phyloP scores from a whole-genome alignment of 2,113 vertebrate species.

The Dolichotis patagonum region DNA sequence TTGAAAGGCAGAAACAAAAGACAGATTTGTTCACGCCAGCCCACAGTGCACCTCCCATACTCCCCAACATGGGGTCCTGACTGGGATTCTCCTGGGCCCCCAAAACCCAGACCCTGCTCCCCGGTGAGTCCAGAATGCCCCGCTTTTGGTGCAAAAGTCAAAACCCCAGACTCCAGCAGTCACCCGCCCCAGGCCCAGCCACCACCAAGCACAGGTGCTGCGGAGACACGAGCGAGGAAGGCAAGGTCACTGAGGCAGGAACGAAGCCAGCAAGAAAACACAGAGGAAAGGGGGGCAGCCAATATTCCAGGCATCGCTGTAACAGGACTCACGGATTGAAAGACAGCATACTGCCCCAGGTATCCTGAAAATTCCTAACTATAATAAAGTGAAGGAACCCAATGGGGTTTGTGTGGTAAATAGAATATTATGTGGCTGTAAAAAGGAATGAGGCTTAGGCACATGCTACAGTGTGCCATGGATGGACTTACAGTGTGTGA shows the following conservation, averaged over 20 bases:
- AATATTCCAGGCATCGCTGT: accelerated
- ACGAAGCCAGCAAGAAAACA: not conserved
- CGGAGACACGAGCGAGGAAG: not conserved
- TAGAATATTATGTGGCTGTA: not conserved
- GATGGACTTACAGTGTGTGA: not conserved
- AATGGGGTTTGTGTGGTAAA: not conserved
- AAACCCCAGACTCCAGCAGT: not conserved
- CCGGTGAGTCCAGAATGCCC: not conserved
- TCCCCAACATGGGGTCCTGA: not conserved
- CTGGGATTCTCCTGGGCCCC: not conserved
- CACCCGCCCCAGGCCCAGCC: not conserved
- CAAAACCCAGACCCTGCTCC: not conserved
- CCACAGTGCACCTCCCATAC: not conserved
- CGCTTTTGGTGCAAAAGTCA: not conserved
- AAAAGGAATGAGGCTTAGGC: not conserved
- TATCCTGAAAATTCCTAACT: not conserved
- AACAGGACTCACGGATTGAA: not conserved
- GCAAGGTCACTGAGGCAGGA: not conserved
- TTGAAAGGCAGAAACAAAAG: not conserved
- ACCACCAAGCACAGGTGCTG: not conserved
- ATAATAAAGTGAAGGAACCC: not conserved
- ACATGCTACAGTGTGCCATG: accelerated
- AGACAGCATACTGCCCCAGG: not conserved
- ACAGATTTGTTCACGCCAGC: not conserved
- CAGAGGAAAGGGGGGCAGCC: accelerated